Base-by-base conservation (phyloP, 2,888 invertebrate species). In the Druceiella hillmani region DNA sequence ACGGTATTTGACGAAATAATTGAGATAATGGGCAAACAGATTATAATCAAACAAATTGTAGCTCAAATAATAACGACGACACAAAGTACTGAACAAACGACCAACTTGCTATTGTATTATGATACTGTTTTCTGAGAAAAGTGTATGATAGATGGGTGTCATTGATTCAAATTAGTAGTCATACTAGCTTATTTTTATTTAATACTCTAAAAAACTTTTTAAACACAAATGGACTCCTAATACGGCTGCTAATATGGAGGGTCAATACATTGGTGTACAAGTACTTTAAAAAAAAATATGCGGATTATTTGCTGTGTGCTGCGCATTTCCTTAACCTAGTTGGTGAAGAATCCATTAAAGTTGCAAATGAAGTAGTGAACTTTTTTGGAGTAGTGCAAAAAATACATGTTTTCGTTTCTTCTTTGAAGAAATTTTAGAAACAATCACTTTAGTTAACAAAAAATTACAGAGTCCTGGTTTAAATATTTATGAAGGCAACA, bases 401-500 rank as follows among this genome's bases (percentile, higher is more conserved):
- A 27, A 7, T 27, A 33, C 28, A 33, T 14, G 24, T 33, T 30
- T 36, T 32, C 30, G 14, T 20, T 16, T 16, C 32, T n/a, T n/a
- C 30, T n/a, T 17, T 30, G 11, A 27, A 10, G 10, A 27, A 27
- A 7, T 27, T 41, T 27, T 20, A 20, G 22, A 27, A 12, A 27
- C n/a, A 7, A 7, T 10, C 10, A 45, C 36, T 38, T 28, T 42
- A 42, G 40, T 43, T 41, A 41, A 41, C 13, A 41, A 41, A 41
- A 42, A 42, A 20, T 38, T 36, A n/a, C 31, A 37, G 37, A 20
- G 38, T 16, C 36, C 39, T 39, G 26, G 17, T 27, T 43, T 43
- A 43, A 34, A 44, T 17, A 43, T 43, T 43, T 12, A 24, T 39
- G 43, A 37, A 43, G 31, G 41, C 42, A 36, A 37, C 11, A 42